Conservation (phyloP, 2,888 invertebrate genomes). For the Metopia argyrocephala region DNA sequence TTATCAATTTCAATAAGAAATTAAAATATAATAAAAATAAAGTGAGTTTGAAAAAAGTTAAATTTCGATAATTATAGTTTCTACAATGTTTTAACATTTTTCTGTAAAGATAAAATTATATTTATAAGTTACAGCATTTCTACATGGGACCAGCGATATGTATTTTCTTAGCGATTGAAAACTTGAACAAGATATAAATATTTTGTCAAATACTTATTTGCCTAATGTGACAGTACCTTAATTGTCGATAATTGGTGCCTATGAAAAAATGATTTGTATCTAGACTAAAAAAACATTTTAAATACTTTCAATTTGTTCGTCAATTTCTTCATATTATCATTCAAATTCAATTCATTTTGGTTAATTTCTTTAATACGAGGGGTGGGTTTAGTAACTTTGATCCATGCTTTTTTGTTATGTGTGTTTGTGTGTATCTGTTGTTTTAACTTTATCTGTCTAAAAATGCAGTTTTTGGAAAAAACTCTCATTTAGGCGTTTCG, state of each 20-base stretch:
- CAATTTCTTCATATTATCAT: background rate
- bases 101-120: too few relatives aligned
- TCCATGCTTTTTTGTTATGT: slow-evolving; percentile 41
- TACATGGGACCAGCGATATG: too few relatives aligned
- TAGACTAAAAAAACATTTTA: slow-evolving; percentile 2
- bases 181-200: too few relatives aligned
- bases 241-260: too few relatives aligned
- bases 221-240: too few relatives aligned
- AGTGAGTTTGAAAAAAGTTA: too few relatives aligned
- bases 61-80: too few relatives aligned
- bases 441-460: slow-evolving; percentile 10
- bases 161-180: too few relatives aligned
- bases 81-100: background rate
- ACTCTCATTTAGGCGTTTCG: slow-evolving; percentile 69
- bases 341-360: background rate
- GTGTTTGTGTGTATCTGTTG: slow-evolving; percentile 1
- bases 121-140: too few relatives aligned
- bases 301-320: slow-evolving; percentile 24
- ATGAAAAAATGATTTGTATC: slow-evolving; percentile 17
- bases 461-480: slow-evolving; percentile 18
- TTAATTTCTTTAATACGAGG: slow-evolving; percentile 31
- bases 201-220: too few relatives aligned
- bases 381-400: slow-evolving; percentile 67
- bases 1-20: too few relatives aligned
- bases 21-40: too few relatives aligned